Evolutionary conservation across 1,140 invertebrate genomes (phyloP).

Genomic region (Druon quercuslanigerum): DNA sequence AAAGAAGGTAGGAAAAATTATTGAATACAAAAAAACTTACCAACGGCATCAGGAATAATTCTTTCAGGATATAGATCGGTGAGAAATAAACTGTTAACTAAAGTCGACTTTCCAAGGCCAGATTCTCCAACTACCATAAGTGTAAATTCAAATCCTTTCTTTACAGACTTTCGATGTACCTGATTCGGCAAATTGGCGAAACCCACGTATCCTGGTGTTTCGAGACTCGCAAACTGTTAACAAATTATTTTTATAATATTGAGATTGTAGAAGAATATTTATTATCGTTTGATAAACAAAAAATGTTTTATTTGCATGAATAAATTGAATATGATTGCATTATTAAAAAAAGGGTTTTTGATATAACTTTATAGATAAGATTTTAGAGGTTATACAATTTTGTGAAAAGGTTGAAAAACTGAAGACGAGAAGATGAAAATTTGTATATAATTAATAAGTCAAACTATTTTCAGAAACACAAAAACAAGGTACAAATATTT

Average conservation of each 20-base stretch:
- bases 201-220: constrained; percentile 92
- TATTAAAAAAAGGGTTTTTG: too few relatives aligned
- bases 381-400: too few relatives aligned
- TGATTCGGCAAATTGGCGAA: constrained; percentile 97
- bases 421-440: too few relatives aligned
- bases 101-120: constrained; percentile 97
- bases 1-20: background rate
- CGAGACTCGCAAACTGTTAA: constrained; percentile 85
- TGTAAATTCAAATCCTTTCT: constrained; percentile 98
- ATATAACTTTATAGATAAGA: too few relatives aligned
- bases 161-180: constrained; percentile 96
- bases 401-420: too few relatives aligned
- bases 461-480: too few relatives aligned
- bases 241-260: background rate
- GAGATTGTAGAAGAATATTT: too few relatives aligned
- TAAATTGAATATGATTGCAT: too few relatives aligned
- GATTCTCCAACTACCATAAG: constrained; percentile 98
- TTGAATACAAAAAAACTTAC: constrained; percentile 73
- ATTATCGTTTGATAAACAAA: too few relatives aligned
- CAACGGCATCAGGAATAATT: constrained; percentile 89
- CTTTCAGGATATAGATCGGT: constrained; percentile 95
- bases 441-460: too few relatives aligned
- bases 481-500: too few relatives aligned
- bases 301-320: too few relatives aligned
- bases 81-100: constrained; percentile 98